Conservation (phyloP, 2,113 vertebrate species). For the Chroicocephalus ridibundus region DNA sequence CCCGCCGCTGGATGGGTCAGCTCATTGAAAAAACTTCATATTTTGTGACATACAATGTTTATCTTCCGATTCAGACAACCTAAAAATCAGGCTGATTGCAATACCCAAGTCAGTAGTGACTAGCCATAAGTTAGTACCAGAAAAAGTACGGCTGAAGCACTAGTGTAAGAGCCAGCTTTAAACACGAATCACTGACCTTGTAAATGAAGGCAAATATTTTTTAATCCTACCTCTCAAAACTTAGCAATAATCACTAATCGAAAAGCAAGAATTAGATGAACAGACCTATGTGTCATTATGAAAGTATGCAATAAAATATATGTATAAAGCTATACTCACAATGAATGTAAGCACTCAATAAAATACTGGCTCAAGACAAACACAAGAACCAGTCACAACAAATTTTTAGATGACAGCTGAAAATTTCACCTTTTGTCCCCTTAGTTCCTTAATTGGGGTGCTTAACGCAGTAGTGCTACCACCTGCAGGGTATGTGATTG, state of each 20-base stretch:
- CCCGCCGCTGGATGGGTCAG: accelerated
- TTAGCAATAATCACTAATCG: background rate
- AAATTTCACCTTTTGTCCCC: background rate
- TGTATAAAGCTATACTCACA: background rate
- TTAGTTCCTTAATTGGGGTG: accelerated
- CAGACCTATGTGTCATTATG: background rate
- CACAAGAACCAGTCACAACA: background rate
- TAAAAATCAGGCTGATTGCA: background rate
- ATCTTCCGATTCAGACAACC: background rate
- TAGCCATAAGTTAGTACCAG: background rate
- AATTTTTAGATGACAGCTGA: background rate
- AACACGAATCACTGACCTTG: background rate
- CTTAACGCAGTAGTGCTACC: background rate
- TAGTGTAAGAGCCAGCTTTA: background rate
- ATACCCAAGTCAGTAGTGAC: background rate
- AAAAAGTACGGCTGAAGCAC: background rate
- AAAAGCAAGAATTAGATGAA: background rate
- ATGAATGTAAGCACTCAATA: background rate
- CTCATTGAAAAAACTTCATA: background rate
- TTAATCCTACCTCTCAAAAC: background rate
- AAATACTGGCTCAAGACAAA: background rate
- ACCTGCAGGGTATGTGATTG: accelerated
- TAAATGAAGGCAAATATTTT: background rate
- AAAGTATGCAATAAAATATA: background rate
- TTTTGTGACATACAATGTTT: background rate